Evolutionary conservation across 2,797 vertebrate genomes (phyloP).

Genomic region (Gila robusta): DNA sequence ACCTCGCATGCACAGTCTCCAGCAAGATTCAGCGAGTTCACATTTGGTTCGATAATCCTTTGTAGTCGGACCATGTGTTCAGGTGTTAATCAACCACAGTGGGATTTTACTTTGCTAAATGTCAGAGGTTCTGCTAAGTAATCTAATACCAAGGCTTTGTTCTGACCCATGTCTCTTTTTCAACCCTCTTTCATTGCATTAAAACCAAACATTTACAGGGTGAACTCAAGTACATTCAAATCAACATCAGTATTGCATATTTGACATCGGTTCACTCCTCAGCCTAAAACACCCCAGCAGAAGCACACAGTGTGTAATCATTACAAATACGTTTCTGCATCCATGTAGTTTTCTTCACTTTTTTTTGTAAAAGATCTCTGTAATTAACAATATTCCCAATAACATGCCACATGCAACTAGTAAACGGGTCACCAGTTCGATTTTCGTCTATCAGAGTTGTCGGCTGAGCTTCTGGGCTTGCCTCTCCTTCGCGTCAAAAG

Average conservation of each 20-base stretch:
- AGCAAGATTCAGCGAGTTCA: background rate
- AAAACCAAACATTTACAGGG: constrained; percentile 64
- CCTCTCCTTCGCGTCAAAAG: constrained; percentile 85
- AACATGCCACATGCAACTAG: too few relatives aligned
- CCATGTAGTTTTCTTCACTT: background rate
- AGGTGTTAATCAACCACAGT: background rate
- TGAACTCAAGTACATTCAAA: constrained; percentile 64
- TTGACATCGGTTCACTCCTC: constrained; percentile 53
- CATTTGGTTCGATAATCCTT: constrained; percentile 9
- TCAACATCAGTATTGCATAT: constrained; percentile 68
- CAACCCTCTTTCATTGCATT: constrained; percentile 62
- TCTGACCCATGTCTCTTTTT: background rate
- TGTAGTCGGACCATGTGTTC: background rate
- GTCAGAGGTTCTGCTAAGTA: too few relatives aligned
- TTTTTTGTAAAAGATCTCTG: background rate
- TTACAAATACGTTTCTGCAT: background rate
- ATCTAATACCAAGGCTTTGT: background rate
- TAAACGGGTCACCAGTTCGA: background rate
- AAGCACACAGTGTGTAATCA: constrained; percentile 7
- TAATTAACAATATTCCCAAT: background rate
- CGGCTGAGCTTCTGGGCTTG: constrained; percentile 89
- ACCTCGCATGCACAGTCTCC: constrained; percentile 19
- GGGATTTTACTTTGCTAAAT: background rate
- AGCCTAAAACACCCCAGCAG: constrained; percentile 61
- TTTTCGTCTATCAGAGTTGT: constrained; percentile 78